These are phyloP conservation scores for Malthinus seriepunctatus DNA, from an alignment of 2,888 invertebrate genomes.

Conservation along the genomic window DNA sequence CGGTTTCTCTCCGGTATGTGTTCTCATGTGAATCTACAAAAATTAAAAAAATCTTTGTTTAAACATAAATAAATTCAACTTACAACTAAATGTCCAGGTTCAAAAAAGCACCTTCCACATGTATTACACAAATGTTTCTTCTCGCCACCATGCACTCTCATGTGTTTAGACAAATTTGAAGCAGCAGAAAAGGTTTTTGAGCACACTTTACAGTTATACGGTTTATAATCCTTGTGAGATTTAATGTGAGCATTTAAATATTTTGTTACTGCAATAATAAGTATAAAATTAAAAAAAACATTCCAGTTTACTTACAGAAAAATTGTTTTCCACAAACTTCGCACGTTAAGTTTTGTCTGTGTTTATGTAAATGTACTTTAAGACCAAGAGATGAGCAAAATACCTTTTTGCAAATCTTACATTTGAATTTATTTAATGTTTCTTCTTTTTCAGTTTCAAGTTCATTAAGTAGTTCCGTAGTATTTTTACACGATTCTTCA, in stretches of 20 bases:
- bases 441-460: neutral
- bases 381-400: slow-evolving; percentile 43
- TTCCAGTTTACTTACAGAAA: slow-evolving; percentile 39
- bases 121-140: slow-evolving; percentile 46
- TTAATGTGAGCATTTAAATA: slow-evolving; percentile 42
- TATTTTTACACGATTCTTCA: too few species aligned
- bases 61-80: slow-evolving; percentile 18
- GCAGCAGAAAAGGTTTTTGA: slow-evolving; percentile 43
- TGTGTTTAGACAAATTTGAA: slow-evolving; percentile 45
- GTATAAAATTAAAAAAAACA: neutral
- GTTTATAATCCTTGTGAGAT: slow-evolving; percentile 44
- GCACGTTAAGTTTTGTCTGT: slow-evolving; percentile 44
- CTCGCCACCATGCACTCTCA: slow-evolving; percentile 46
- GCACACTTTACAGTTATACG: slow-evolving; percentile 45
- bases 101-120: slow-evolving; percentile 48
- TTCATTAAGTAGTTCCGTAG: too few species aligned
- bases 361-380: slow-evolving; percentile 44
- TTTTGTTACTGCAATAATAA: slow-evolving; percentile 40
- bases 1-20: slow-evolving; percentile 49
- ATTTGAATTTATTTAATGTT: slow-evolving; percentile 19
- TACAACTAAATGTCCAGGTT: slow-evolving; percentile 46
- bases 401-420: slow-evolving; percentile 41
- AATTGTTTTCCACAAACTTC: slow-evolving; percentile 47
- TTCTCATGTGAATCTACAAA: slow-evolving; percentile 45
- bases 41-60: neutral